These are phyloP conservation scores for Fopius arisanus DNA, from an alignment of 1,140 invertebrate genomes.

Conservation along the genomic window DNA sequence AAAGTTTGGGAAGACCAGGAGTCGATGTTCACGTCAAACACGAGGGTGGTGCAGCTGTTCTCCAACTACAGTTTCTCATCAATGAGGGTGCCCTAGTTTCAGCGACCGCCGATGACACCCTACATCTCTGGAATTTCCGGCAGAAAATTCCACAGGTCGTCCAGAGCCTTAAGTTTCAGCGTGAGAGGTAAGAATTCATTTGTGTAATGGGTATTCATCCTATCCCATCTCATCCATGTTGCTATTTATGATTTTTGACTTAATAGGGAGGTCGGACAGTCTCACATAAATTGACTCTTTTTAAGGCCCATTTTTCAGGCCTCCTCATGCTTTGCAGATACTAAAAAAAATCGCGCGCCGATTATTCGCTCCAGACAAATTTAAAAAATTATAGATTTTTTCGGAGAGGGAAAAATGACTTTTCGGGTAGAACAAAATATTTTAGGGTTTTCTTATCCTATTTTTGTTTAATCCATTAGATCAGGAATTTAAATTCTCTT, in stretches of 20 bases:
- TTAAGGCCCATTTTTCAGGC: no score
- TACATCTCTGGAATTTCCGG: conserved; percentile 97
- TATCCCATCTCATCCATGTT: background rate
- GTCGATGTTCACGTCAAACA: conserved; percentile 94
- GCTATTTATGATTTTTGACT: background rate
- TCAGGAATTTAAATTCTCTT: no score
- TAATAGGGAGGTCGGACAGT: background rate
- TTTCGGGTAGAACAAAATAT: no score
- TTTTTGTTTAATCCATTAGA: no score
- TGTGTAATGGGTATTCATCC: background rate
- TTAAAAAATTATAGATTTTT: no score
- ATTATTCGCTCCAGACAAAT: no score
- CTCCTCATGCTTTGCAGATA: no score
- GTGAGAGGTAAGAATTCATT: conserved; percentile 79
- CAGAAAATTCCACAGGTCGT: conserved; percentile 95
- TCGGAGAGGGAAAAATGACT: no score
- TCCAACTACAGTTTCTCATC: conserved; percentile 91
- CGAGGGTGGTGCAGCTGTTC: conserved; percentile 79
- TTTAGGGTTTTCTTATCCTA: no score
- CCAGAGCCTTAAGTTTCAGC: conserved; percentile 95
- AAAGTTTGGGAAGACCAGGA: conserved; percentile 90
- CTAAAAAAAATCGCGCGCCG: no score
- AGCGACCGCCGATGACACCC: conserved; percentile 90
- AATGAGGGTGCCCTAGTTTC: conserved; percentile 97
- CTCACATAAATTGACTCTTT: no score